Evolutionary conservation across 2,888 invertebrate genomes (phyloP).

Genomic region (Capitulum mitella): DNA sequence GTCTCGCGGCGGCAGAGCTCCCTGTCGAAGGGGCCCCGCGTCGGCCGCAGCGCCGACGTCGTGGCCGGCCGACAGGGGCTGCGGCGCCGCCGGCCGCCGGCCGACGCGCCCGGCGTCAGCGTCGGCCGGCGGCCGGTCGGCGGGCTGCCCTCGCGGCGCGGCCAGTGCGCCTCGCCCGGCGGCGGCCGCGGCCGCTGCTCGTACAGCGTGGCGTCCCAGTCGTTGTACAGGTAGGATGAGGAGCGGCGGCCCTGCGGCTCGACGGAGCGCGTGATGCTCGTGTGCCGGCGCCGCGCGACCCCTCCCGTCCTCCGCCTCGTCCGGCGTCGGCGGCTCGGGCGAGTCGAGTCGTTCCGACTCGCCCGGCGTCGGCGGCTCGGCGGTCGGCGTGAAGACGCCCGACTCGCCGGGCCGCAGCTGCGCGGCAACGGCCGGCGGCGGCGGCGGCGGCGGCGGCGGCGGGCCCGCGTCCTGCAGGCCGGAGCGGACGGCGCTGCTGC

Average conservation of each 20-base stretch:
- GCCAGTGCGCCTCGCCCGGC: constrained; percentile 18
- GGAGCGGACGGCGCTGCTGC: not conserved
- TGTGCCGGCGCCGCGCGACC: not conserved
- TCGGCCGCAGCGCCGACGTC: not conserved
- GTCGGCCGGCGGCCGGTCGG: not conserved
- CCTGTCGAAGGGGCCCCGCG: not conserved
- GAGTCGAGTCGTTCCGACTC: not conserved
- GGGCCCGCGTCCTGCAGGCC: not conserved
- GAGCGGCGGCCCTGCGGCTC: not conserved
- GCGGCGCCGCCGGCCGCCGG: not conserved
- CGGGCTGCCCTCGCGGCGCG: not conserved
- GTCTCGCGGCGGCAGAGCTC: not conserved
- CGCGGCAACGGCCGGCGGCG: not conserved
- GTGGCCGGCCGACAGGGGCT: not conserved
- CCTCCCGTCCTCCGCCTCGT: too few species aligned
- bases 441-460: not conserved
- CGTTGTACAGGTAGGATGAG: constrained; percentile 6
- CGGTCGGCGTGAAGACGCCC: not conserved
- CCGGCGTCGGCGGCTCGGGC: not conserved
- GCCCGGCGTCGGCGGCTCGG: not conserved
- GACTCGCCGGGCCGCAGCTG: not conserved
- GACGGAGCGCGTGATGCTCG: not conserved
- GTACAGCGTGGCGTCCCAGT: constrained; percentile 7
- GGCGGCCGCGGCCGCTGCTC: not conserved
- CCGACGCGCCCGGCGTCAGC: not conserved